Base-by-base conservation (phyloP, 2,888 invertebrate species). In the Patella caerulea region DNA sequence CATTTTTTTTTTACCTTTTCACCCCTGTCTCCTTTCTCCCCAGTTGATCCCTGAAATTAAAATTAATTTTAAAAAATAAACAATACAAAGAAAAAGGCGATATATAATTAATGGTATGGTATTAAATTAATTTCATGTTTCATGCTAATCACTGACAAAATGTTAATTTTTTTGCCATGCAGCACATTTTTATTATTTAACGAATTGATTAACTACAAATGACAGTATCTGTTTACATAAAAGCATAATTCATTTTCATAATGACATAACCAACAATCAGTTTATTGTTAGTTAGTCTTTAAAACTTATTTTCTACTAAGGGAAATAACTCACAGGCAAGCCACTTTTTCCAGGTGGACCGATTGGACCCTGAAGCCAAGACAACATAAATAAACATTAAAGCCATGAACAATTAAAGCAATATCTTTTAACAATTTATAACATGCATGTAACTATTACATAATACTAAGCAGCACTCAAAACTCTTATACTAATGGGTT, bases 11-110 rank as follows among this genome's bases (percentile, higher is more conserved):
- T 78, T 79, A 86, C 87, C 82, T 78, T 81, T 19, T 82, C 82
- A 52, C 87, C 87, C 77, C 81, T 84, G 45, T 79, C 77, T 45
- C 87, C 87, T 56, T 83, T 84, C 29, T 82, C 80, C 74, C 87
- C 87, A 17, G 81, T 75, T 5, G 74, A 72, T 24, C 87, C 87
- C 83, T 86, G 81, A 15, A 83, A 78, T 52, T 14, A 77, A 9
- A 29, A 45, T 45, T 34, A 7, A 7, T 45, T 45, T 45, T 1
- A 45, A 45, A 45, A 45, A 45, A 45, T 45, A 45, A 45, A 7
- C 45, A 45, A 9, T 9, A 45, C 9, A 45, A 45, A 45, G 9
- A 34, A 34, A 3, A 45, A 45, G 9, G 45, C 3, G 0, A 45
- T 45, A 9, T 45, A 45, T 45, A 7, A 45, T 45, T 45, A 45